Conservation (phyloP, 2,797 vertebrate genomes). For the Sciaenops ocellatus region DNA sequence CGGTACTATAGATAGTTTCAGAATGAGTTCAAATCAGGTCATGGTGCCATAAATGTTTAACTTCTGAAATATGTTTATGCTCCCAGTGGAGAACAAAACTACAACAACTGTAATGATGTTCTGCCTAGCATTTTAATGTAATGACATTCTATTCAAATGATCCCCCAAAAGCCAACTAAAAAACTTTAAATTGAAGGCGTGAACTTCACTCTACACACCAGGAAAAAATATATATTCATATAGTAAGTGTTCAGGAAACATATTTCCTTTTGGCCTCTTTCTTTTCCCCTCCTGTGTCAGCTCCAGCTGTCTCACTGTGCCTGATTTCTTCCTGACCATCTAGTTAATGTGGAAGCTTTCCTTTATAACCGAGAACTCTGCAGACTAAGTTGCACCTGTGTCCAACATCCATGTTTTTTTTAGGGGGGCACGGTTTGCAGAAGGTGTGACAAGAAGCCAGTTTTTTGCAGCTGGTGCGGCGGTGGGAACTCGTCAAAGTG, state of each 20-base stretch:
- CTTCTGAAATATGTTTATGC: background rate
- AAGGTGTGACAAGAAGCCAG: conserved; percentile 25
- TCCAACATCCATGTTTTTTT: conserved; percentile 12
- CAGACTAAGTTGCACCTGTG: conserved; percentile 25
- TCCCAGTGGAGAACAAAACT: background rate
- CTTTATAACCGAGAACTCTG: background rate
- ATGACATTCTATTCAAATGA: no score
- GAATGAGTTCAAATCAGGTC: conserved; percentile 31
- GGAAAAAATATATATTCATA: background rate
- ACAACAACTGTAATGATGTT: conserved; percentile 17
- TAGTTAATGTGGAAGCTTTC: conserved; percentile 49
- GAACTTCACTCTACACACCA: background rate
- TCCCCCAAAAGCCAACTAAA: background rate
- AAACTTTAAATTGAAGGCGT: background rate
- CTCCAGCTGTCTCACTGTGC: conserved; percentile 31
- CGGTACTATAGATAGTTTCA: conserved; percentile 1
- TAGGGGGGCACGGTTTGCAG: background rate
- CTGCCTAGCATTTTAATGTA: background rate
- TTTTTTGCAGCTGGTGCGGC: conserved; percentile 11
- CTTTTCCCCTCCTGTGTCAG: conserved; percentile 21
- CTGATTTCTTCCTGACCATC: conserved; percentile 45
- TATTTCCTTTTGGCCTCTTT: conserved; percentile 34
- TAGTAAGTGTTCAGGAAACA: conserved; percentile 25
- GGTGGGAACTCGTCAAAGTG: background rate
- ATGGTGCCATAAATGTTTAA: background rate